Evolutionary conservation across 1,140 invertebrate species (phyloP).

Genomic region (Aphis craccivora): DNA sequence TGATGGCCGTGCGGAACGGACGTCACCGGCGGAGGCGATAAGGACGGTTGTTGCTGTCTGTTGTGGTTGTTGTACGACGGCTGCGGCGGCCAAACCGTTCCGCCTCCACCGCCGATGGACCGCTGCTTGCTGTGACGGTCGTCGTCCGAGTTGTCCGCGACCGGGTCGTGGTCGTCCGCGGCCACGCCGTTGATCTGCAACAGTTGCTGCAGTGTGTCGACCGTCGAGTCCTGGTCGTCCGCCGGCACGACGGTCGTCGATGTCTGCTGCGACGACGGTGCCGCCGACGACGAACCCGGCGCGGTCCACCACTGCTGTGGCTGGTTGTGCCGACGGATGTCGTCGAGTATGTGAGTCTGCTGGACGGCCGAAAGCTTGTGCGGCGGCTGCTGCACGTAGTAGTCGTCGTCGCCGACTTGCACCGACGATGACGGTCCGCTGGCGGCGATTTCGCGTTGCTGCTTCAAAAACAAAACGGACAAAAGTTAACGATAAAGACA

Average conservation of each 20-base stretch:
- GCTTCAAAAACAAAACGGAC: not conserved
- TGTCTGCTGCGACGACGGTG: not conserved
- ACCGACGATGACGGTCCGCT: not conserved
- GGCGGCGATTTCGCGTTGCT: not conserved
- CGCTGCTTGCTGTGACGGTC: conserved; percentile 64
- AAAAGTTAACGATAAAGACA: not conserved
- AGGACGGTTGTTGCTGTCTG: conserved; percentile 64
- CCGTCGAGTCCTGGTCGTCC: not conserved
- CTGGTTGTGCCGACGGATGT: conserved; percentile 61
- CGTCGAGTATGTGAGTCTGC: conserved; percentile 62
- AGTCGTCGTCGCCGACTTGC: not conserved
- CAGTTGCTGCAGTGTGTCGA: conserved; percentile 32
- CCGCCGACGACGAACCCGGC: not conserved
- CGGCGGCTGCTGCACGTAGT: not conserved
- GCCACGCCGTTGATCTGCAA: conserved; percentile 47
- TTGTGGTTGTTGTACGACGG: not conserved
- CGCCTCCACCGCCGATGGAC: conserved; percentile 59
- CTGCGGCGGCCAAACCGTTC: conserved; percentile 63
- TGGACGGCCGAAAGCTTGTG: conserved; percentile 61
- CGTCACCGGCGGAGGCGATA: conserved; percentile 60
- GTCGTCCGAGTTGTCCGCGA: conserved; percentile 65
- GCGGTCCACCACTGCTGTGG: conserved; percentile 59
- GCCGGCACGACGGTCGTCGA: not conserved
- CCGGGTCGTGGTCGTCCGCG: not conserved
- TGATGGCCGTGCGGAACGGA: not conserved